These are phyloP conservation scores for Cosmopolites sordidus DNA, from an alignment of 2,888 invertebrate species.

Conservation along the genomic window DNA sequence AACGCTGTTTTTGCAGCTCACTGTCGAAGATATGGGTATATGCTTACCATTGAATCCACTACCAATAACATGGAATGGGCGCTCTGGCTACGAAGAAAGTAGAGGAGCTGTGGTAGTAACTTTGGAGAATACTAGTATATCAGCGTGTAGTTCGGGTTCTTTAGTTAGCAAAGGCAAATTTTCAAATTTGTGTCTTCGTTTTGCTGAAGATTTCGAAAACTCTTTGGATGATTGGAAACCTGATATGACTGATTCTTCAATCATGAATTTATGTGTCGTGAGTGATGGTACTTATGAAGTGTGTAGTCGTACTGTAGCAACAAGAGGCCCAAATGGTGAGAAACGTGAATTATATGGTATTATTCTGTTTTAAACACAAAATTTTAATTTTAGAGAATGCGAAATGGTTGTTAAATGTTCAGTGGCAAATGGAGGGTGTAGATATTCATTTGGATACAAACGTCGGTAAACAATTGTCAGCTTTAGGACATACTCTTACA, in stretches of 20 bases:
- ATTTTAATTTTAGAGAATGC: constrained; percentile 68
- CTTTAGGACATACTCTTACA: constrained; percentile 91
- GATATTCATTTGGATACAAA: constrained; percentile 94
- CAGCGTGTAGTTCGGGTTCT: constrained; percentile 93
- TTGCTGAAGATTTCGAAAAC: constrained; percentile 96
- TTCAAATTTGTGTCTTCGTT: constrained; percentile 85
- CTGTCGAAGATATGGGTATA: constrained; percentile 95
- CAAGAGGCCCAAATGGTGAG: constrained; percentile 70
- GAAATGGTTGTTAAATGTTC: constrained; percentile 96
- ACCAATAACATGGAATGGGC: constrained; percentile 62
- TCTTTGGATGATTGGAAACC: constrained; percentile 98
- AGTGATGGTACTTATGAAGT: constrained; percentile 98
- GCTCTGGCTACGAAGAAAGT: constrained; percentile 71
- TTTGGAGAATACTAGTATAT: constrained; percentile 92
- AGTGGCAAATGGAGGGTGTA: constrained; percentile 99
- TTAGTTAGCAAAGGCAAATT: constrained; percentile 91
- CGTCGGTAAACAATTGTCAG: constrained; percentile 92
- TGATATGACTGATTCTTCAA: constrained; percentile 68
- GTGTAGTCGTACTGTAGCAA: constrained; percentile 86
- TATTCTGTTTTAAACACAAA: no score
- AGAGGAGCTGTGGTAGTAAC: constrained; percentile 93
- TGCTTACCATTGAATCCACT: constrained; percentile 86
- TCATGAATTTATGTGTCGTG: constrained; percentile 93
- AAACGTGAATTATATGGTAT: neutral
- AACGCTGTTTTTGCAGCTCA: constrained; percentile 87